These are phyloP conservation scores for Peromyscus nudipes DNA, from an alignment of 2,797 vertebrate species.

Conservation along the genomic window DNA sequence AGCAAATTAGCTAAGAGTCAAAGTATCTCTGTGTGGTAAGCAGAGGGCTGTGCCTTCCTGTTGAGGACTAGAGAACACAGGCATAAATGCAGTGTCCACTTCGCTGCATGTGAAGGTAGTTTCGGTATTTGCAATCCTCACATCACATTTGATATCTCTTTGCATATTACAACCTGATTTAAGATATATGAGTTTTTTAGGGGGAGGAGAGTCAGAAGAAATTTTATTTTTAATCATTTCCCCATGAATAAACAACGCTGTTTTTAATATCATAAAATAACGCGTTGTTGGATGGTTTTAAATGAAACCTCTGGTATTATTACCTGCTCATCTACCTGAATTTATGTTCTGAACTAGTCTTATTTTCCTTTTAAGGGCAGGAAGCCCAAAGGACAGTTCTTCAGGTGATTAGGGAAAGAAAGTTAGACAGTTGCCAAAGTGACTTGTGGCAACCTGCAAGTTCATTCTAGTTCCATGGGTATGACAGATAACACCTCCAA, in stretches of 20 bases:
- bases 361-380: neutral
- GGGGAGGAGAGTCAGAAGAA: neutral
- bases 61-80: neutral
- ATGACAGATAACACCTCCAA: neutral
- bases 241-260: neutral
- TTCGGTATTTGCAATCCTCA: constrained; percentile 17
- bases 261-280: neutral
- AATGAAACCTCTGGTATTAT: neutral
- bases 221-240: neutral
- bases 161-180: neutral
- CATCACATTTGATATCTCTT: neutral
- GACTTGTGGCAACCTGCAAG: neutral
- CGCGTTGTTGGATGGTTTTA: neutral
- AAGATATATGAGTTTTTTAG: neutral
- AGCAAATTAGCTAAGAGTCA: neutral
- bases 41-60: neutral
- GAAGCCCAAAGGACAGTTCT: neutral
- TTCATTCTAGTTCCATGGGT: neutral
- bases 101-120: neutral
- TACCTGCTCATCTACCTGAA: neutral
- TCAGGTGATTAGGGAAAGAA: neutral
- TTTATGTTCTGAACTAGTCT: neutral
- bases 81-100: neutral
- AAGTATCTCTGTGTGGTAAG: neutral
- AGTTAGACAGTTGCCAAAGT: neutral